A percentile compares a stretch with the other conserved stretches of the same genome.
These are phyloP conservation scores for Aleiodes leptofemur DNA, from an alignment of 2,888 invertebrate genomes.

Conservation along the genomic window DNA sequence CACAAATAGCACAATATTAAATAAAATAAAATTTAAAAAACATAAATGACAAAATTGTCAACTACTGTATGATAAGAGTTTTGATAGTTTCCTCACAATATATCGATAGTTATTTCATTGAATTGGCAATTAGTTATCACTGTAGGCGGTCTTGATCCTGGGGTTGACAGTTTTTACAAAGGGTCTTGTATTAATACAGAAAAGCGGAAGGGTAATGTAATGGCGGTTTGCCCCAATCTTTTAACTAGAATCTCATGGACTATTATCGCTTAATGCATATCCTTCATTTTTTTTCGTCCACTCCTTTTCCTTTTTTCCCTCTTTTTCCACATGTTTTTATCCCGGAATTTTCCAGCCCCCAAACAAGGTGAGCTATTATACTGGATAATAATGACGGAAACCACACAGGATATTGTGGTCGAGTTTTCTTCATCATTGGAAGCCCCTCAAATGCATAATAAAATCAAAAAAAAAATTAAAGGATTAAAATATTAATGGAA, in stretches of 20 bases:
- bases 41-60: background rate
- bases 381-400: constrained; percentile 1
- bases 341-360: background rate
- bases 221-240: constrained; percentile 64
- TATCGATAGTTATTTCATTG: constrained; percentile 58
- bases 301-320: background rate
- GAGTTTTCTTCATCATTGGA: background rate
- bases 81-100: constrained; percentile 29
- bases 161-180: constrained; percentile 69
- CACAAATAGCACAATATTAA: background rate
- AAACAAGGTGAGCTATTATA: constrained; percentile 1
- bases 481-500: background rate
- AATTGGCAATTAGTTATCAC: constrained; percentile 64
- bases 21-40: too few relatives aligned
- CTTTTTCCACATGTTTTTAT: background rate
- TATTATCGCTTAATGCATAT: constrained; percentile 26
- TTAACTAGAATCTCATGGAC: constrained; percentile 25
- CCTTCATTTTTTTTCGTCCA: constrained; percentile 13
- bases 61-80: background rate
- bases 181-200: constrained; percentile 43
- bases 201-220: constrained; percentile 49
- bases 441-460: background rate
- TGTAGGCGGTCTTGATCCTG: constrained; percentile 65
- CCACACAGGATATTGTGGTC: constrained; percentile 9
- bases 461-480: background rate